Conservation (phyloP, 2,888 invertebrate genomes). For the Pantelozetes paolii region DNA sequence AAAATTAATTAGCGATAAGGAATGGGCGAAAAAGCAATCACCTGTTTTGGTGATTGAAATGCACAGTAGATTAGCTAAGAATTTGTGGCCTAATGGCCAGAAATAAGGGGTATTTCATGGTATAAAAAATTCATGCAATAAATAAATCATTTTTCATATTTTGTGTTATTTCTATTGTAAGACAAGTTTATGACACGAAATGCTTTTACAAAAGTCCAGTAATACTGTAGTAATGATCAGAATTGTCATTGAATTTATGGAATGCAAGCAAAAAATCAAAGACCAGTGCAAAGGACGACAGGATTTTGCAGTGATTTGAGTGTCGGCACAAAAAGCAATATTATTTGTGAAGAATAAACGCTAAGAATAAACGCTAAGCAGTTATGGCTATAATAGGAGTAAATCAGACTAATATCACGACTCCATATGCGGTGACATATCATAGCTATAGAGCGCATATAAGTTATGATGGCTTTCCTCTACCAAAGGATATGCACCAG, state of each 20-base stretch:
- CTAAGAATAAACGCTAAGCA: conserved; percentile 21
- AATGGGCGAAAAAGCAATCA: not conserved
- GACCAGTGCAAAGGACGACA: not conserved
- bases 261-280: conserved; percentile 7
- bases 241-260: conserved; percentile 1
- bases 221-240: not conserved
- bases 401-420: conserved; percentile 6
- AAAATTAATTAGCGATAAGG: not conserved
- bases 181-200: not conserved
- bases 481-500: not conserved
- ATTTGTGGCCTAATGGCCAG: not conserved
- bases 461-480: not conserved
- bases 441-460: not conserved
- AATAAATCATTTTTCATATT: conserved; percentile 13
- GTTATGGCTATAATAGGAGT: conserved; percentile 20
- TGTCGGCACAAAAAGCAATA: conserved; percentile 9
- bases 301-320: not conserved
- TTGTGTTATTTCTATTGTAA: not conserved
- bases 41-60: too few species aligned
- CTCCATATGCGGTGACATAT: conserved; percentile 23
- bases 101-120: not conserved
- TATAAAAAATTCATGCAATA: not conserved
- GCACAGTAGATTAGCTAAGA: not conserved
- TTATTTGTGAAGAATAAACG: not conserved
- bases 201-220: not conserved